Base-by-base conservation (phyloP, 2,797 vertebrate species). In the Vespertilio murinus region DNA sequence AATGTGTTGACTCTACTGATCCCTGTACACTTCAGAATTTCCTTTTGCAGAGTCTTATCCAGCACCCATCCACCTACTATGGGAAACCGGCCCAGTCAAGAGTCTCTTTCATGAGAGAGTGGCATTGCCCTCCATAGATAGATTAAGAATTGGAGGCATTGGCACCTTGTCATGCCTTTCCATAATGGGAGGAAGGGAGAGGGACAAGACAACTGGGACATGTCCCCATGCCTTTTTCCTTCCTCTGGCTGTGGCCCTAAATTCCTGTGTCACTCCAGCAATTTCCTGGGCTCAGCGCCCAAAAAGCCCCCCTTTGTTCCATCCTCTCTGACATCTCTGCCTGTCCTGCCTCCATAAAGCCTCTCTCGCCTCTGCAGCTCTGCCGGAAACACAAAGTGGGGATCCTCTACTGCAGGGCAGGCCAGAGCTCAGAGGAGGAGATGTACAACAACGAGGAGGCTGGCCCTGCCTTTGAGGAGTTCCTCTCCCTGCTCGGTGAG, bases 391-490 rank as follows among this genome's bases (percentile, higher is more conserved):
- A 99, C 98, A 99, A 99, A 96, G 99, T 99, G 87, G 99, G 99
- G 14, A 98, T 99, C 96, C 98, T 99, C 47, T 99, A 99, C 98
- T 99, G 99, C 98, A 99, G 98, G 40, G 98, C 99, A 0, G 98
- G 98, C 82, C 99, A 99, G 98, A 99, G 99, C 98, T 99, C 99
- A 0, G 99, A 99, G 98, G 99, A 99, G 97, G 99, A 99, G 98
- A 99, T 99, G 99, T 99, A 99, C 98, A 99, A 99, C 98, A 99
- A 99, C 0, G 99, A 99, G 98, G 98, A 98, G 22, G 99, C 99
- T 0, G 99, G 99, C 0, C 98, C 99, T 0, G 98, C 99, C 81
- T 99, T 99, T 1, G 99, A 99, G 65, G 98, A 99, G 88, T 99
- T 99, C 98, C 98, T 99, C 6, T 92, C 98, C 22, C 98, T 99